Evolutionary conservation across 2,113 vertebrate species (phyloP).

Genomic region (Oreochromis spilurus): DNA sequence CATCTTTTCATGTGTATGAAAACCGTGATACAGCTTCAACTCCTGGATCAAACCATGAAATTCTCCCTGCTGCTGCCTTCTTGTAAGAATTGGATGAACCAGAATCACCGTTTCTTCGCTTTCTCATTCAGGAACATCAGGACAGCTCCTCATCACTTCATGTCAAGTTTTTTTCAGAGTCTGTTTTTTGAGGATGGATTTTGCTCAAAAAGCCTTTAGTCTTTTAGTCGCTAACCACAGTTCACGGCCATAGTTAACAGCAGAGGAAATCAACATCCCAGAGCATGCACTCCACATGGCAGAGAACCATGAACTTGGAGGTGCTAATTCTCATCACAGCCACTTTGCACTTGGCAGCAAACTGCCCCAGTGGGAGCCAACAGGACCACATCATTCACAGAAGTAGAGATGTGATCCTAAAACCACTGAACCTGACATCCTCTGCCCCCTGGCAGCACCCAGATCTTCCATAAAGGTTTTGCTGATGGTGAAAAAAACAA

Average conservation of each 20-base stretch:
- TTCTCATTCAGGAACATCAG: not conserved
- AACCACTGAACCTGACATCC: not conserved
- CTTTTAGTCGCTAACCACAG: not conserved
- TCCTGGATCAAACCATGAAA: not conserved
- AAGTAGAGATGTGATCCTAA: not conserved
- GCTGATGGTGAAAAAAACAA: not conserved
- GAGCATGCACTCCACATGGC: not conserved
- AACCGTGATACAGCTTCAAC: not conserved
- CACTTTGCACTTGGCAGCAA: not conserved
- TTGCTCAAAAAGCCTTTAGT: not conserved
- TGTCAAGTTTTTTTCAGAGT: not conserved
- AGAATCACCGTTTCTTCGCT: not conserved
- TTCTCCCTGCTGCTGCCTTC: not conserved
- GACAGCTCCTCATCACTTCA: not conserved
- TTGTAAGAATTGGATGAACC: not conserved
- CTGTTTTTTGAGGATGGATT: not conserved
- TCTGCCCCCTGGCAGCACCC: not conserved
- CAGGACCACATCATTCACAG: not conserved
- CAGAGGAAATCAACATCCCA: not conserved
- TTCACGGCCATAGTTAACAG: not conserved
- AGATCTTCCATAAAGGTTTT: not conserved
- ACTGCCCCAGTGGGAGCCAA: not conserved
- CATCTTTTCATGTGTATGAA: not conserved
- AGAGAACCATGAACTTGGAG: not conserved
- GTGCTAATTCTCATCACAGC: not conserved